A percentile compares a stretch with the other conserved stretches of the same genome.
Evolutionary conservation across 2,888 invertebrate species (phyloP).

Genomic region (Caenorhabditis angaria): DNA sequence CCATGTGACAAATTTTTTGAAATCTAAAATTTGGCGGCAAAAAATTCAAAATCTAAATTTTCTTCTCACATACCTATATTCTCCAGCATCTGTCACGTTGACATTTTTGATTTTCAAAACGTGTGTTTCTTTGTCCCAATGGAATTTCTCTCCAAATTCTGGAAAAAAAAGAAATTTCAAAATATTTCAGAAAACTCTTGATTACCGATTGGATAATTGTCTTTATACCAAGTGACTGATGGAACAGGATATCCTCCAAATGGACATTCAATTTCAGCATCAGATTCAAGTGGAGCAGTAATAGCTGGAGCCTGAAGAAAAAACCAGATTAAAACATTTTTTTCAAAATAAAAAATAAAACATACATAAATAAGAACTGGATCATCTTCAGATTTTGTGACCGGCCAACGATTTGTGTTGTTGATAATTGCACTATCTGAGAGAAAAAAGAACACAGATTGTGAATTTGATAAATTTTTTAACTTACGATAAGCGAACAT

Average conservation of each 20-base stretch:
- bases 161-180: constrained; percentile 12
- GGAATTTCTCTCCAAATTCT: constrained; percentile 22
- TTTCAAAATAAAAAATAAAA: background rate
- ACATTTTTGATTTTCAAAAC: constrained; percentile 39
- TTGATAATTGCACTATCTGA: constrained; percentile 61
- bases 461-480: background rate
- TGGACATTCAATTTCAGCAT: constrained; percentile 56
- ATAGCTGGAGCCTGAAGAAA: constrained; percentile 15
- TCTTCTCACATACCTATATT: constrained; percentile 37
- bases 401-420: constrained; percentile 50
- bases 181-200: too few species aligned
- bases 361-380: constrained; percentile 21
- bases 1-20: too few species aligned
- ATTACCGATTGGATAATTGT: constrained; percentile 53
- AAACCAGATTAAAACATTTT: too few species aligned
- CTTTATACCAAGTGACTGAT: constrained; percentile 59
- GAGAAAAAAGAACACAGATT: constrained; percentile 6
- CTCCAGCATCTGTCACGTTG: constrained; percentile 48
- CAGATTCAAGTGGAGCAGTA: constrained; percentile 24
- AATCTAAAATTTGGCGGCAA: too few species aligned
- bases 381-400: constrained; percentile 45
- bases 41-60: too few species aligned
- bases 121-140: constrained; percentile 5
- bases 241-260: constrained; percentile 60
- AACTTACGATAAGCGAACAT: constrained; percentile 63